Evolutionary conservation across 2,888 invertebrate genomes (phyloP), one percentile per base, ranked within the genome.

Genomic region (Caenorhabditis panamensis): DNA sequence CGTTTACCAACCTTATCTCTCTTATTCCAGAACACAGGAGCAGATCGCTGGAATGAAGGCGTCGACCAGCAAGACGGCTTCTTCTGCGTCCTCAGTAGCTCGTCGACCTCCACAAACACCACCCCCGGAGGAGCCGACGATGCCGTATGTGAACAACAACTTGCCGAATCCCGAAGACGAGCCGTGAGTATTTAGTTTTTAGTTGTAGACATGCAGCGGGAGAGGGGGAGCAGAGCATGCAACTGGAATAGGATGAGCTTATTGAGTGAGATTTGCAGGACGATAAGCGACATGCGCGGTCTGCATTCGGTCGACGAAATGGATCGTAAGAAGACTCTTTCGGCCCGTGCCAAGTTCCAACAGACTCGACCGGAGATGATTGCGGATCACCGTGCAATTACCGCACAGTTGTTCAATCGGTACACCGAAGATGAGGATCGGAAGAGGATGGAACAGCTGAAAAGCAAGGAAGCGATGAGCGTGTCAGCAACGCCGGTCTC

Each of bases 81-180:
- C 66, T 20, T 49, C 53, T n/a, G n/a, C 28, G 22, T 22, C 53
- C 8, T 1, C 51, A 51, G 24, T 24, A 1, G 31, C 62, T 31
- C n/a, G 53, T 2, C 53, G 49, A 13, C 62, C 61, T 2, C 2
- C 44, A 41, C 61, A 61, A 13, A 63, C 71, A 16, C 58, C 68
- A 20, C 63, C 62, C 9, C 56, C 59, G 6, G 66, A 66, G 24
- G 75, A 75, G 56, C 62, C 63, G 26, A 31, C 37, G 16, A 41
- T 18, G 22, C 51, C 37, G 24, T 77, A 59, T 49, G 77, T 77
- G 18, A 77, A 69, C 49, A 16, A 63, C 28, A 47, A 77, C 13
- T n/a, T 77, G 58, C 77, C 77, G 22, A 49, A 77, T 63, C 77
- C 77, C 16, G 69, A 69, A n/a, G 58, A 58, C 16, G 69, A 64